Evolutionary conservation across 2,888 invertebrate genomes (phyloP).

Genomic region (Drosophila vallismaia): DNA sequence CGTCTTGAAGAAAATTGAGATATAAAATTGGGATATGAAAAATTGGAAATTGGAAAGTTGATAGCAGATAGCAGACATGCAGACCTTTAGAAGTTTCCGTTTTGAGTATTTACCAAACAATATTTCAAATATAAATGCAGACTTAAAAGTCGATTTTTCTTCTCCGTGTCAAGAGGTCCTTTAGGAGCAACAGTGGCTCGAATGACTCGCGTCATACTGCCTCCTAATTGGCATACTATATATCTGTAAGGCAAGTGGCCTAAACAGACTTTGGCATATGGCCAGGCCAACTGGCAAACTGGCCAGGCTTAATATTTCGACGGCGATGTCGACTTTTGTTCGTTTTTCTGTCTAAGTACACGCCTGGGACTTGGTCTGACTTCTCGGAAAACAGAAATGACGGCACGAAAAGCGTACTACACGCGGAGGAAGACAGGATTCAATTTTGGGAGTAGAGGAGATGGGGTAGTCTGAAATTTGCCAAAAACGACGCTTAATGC

Average conservation of each 20-base stretch:
- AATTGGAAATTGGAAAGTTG: neutral
- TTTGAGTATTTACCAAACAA: too few species aligned
- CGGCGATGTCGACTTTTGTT: neutral
- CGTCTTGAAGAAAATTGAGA: conserved; percentile 10
- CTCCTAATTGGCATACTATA: conserved; percentile 32
- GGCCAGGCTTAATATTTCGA: conserved; percentile 57
- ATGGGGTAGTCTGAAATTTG: conserved; percentile 29
- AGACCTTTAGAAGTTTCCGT: too few species aligned
- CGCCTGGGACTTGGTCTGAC: conserved; percentile 62
- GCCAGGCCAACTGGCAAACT: conserved; percentile 18
- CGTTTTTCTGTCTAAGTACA: conserved; percentile 56
- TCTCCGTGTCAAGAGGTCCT: conserved; percentile 12
- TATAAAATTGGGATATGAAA: neutral
- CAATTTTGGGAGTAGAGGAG: conserved; percentile 50
- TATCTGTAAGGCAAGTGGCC: conserved; percentile 20
- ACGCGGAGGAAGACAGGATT: conserved; percentile 57
- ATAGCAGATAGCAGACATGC: neutral
- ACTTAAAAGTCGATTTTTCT: too few species aligned
- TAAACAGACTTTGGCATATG: conserved; percentile 34
- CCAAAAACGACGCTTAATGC: conserved; percentile 54
- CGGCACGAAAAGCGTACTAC: conserved; percentile 54
- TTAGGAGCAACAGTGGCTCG: conserved; percentile 36
- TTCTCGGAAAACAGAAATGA: conserved; percentile 33
- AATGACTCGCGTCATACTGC: conserved; percentile 9
- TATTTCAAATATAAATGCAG: neutral